These are phyloP conservation scores for Metaphire vulgaris DNA, from an alignment of 1,140 invertebrate species.

Conservation along the genomic window DNA sequence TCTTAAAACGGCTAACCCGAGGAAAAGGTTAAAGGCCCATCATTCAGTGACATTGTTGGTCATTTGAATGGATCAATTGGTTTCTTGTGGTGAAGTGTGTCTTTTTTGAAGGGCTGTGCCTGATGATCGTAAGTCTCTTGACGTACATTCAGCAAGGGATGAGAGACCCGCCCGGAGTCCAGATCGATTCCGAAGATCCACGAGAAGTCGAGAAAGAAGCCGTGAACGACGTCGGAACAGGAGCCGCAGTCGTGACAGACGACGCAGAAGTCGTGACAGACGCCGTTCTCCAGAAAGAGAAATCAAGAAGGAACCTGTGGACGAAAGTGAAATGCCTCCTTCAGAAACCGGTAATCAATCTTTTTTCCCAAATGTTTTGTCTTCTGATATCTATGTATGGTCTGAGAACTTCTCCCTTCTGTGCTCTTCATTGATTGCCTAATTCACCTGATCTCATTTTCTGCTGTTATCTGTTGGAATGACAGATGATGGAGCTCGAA, in stretches of 20 bases:
- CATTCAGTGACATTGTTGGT: too few relatives aligned
- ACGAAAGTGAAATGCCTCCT: neutral
- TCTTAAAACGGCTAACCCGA: too few relatives aligned
- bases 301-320: conserved; percentile 18
- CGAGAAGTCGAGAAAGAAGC: conserved; percentile 33
- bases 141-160: neutral
- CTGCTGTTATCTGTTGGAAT: too few relatives aligned
- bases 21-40: too few relatives aligned
- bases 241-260: conserved; percentile 36
- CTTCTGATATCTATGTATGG: neutral
- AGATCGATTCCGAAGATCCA: neutral
- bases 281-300: conserved; percentile 2
- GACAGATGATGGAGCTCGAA: neutral
- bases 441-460: neutral
- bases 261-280: conserved; percentile 27
- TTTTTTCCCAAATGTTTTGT: neutral
- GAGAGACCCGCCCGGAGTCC: neutral
- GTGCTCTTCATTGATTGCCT: neutral
- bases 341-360: neutral
- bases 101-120: neutral
- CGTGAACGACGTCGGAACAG: conserved; percentile 33
- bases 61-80: too few relatives aligned
- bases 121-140: neutral
- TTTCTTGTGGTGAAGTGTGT: conserved; percentile 12
- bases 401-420: neutral